Base-by-base conservation (phyloP, 2,888 invertebrate species). In the Mesorhabditis sp. region DNA sequence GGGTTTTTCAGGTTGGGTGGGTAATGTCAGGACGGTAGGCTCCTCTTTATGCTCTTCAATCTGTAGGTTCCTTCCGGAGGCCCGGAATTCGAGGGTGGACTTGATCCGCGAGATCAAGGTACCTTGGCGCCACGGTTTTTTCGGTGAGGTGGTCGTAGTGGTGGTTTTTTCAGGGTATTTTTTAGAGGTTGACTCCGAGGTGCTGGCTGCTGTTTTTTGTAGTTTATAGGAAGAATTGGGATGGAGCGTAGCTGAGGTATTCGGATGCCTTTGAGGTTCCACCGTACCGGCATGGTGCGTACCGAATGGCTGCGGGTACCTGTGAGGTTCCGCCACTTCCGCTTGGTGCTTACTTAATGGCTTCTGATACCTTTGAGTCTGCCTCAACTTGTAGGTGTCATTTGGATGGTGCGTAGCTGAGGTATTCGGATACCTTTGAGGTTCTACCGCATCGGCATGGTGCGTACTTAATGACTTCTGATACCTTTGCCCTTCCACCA, bases 21-120 rank as follows among this genome's bases (percentile, higher is more conserved):
- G 10, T 28, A 28, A 28, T 1, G 1, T 28, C 28, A 28, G 28
- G 1, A 28, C 28, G 28, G 28, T 28, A 2, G 28, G 28, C 2
- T 28, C 28, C 28, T 28, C 28, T 28, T 28, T 28, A 50, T 13
- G 7, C 10, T 50, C n/a, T 10, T 13, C 58, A 1, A 10, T 1
- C n/a, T 50, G 7, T 2, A 50, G 7, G 7, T 50, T 10, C 10
- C n/a, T 50, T 50, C 58, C 58, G 58, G 58, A 50, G 58, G 58
- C 58, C 10, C 58, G 58, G 58, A 50, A 50, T 50, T 50, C 58
- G 7, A 50, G n/a, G 2, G 58, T 50, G 10, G 58, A 50, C 58
- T 50, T 50, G n/a, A 50, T 50, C n/a, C n/a, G 7, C n/a, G 58
- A 50, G 58, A 50, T 50, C 58, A 50, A 50, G n/a, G 58, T n/a